phyloP scores from a whole-genome alignment of 2,113 vertebrate species.

The Malurus melanocephalus region DNA sequence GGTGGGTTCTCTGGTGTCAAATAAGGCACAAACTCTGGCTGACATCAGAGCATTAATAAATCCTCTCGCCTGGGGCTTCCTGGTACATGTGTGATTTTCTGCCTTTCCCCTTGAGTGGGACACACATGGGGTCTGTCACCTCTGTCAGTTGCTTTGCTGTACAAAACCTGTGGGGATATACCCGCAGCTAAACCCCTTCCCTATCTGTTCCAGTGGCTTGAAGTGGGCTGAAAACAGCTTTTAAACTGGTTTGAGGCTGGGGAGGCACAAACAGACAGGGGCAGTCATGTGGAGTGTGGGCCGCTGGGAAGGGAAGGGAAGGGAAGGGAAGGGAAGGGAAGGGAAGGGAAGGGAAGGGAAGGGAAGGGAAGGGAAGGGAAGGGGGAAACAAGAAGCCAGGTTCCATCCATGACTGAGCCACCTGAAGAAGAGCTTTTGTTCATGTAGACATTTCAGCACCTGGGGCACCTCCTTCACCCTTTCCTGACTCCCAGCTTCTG shows the following conservation, averaged over 20 bases:
- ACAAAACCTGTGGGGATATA: neutral
- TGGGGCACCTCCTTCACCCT: neutral
- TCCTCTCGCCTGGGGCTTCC: neutral
- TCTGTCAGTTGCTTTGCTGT: neutral
- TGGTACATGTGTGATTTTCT: neutral
- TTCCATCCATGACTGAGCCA: neutral
- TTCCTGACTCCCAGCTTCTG: neutral
- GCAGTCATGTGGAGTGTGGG: fast-evolving
- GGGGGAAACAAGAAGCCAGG: neutral
- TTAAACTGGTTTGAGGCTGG: neutral
- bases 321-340: no score
- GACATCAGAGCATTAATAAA: neutral
- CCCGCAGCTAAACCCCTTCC: neutral
- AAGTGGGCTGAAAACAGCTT: neutral
- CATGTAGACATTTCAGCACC: neutral
- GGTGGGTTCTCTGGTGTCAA: neutral
- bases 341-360: neutral
- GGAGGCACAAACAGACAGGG: neutral
- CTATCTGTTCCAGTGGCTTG: neutral
- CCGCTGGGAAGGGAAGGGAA: no score
- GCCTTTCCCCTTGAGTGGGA: neutral
- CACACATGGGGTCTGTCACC: neutral
- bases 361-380: neutral
- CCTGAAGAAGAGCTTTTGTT: neutral
- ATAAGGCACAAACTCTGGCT: neutral